These are phyloP conservation scores for Lasioglossum morio DNA, from an alignment of 2,888 invertebrate genomes.

Conservation along the genomic window DNA sequence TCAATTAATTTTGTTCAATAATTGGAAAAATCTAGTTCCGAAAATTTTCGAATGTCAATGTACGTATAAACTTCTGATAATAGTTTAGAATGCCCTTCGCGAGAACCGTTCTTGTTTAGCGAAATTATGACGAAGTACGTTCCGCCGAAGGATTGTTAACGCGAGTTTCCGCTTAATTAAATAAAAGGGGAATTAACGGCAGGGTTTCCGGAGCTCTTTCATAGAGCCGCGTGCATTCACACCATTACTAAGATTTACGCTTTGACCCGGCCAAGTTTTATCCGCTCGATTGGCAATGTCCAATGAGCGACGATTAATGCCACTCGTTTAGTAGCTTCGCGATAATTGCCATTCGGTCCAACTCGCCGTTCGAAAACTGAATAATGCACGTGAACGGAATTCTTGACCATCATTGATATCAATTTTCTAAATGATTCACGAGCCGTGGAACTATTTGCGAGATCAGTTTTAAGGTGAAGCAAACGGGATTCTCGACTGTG, in stretches of 20 bases:
- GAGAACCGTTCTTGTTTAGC: not conserved
- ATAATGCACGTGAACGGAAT: constrained; percentile 47
- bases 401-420: constrained; percentile 28
- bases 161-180: constrained; percentile 20
- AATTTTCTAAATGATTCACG: constrained; percentile 31
- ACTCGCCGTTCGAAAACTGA: constrained; percentile 47
- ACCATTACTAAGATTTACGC: constrained; percentile 64
- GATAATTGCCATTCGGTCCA: constrained; percentile 53
- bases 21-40: not conserved
- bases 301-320: constrained; percentile 63
- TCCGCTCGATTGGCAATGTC: constrained; percentile 64
- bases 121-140: not conserved
- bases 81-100: too few relatives aligned
- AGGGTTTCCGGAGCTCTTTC: constrained; percentile 17
- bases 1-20: too few relatives aligned
- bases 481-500: not conserved
- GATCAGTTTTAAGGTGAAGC: not conserved
- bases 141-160: not conserved
- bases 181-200: constrained; percentile 30
- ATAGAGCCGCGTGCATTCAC: constrained; percentile 35
- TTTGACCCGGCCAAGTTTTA: constrained; percentile 59
- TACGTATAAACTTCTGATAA: too few relatives aligned
- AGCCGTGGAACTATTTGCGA: not conserved
- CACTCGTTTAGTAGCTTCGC: constrained; percentile 46
- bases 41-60: not conserved